Percentiles rank a stretch among this genome's conserved stretches.
These are phyloP conservation scores for Carcharodon carcharias DNA, from an alignment of 2,797 vertebrate species.

Conservation along the genomic window DNA sequence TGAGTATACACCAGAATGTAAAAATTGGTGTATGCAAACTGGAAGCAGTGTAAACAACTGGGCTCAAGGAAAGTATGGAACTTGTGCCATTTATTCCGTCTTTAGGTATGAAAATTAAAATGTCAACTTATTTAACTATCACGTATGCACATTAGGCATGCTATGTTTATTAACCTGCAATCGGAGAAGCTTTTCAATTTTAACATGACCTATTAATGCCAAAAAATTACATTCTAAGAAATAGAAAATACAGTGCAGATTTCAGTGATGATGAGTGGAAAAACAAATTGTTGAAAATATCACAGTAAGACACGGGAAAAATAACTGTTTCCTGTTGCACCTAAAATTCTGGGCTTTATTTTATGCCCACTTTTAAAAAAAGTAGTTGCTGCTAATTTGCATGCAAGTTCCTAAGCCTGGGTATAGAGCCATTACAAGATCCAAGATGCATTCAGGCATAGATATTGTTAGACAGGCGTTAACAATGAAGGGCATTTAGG, in stretches of 20 bases:
- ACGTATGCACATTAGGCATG: background rate
- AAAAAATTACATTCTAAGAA: background rate
- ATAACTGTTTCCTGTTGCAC: background rate
- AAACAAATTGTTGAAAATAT: background rate
- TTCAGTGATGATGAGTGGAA: background rate
- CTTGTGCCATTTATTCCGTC: background rate
- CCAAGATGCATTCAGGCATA: background rate
- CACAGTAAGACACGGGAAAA: background rate
- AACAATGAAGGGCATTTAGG: background rate
- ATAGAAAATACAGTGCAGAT: background rate
- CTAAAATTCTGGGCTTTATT: background rate
- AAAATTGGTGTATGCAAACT: background rate
- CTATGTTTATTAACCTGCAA: background rate
- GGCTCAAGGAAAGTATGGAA: background rate
- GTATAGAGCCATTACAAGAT: background rate
- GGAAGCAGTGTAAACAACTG: background rate
- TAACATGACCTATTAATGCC: background rate
- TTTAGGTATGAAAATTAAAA: background rate
- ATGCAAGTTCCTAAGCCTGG: background rate
- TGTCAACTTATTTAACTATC: background rate
- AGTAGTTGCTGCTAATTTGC: background rate
- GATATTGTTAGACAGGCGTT: background rate
- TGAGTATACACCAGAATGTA: background rate
- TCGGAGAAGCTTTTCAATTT: background rate
- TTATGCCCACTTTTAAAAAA: background rate